Conservation (phyloP, 2,113 vertebrate species). For the Myrmecobius fasciatus region DNA sequence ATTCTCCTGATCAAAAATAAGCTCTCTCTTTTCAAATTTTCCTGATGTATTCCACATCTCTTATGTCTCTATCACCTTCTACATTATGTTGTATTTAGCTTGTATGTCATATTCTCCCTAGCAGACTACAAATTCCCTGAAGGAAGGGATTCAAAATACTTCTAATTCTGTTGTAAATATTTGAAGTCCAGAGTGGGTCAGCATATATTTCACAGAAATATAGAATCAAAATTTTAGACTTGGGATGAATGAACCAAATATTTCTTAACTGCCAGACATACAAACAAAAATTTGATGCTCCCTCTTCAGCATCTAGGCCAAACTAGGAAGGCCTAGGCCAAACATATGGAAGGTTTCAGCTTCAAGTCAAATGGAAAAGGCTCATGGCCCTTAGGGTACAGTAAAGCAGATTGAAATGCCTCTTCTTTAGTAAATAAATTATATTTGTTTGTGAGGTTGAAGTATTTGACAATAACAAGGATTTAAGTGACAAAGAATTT, state of each 20-base stretch:
- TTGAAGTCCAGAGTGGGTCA: not conserved
- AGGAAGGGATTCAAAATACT: not conserved
- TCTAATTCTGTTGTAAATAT: conserved; percentile 39
- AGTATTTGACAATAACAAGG: not conserved
- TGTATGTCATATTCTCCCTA: not conserved
- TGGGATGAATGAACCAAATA: not conserved
- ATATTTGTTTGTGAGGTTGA: not conserved
- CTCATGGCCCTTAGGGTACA: not conserved
- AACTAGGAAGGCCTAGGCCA: too few relatives aligned
- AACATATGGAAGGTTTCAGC: not conserved
- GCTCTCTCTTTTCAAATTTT: not conserved
- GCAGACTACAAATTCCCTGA: not conserved
- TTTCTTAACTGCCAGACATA: not conserved
- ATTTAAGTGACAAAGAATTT: not conserved
- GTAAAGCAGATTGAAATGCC: not conserved
- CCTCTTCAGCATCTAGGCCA: too few relatives aligned
- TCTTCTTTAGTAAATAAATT: not conserved
- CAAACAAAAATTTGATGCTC: not conserved
- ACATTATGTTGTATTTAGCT: not conserved
- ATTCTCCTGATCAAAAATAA: not conserved
- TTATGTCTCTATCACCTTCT: not conserved
- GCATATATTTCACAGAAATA: conserved; percentile 2
- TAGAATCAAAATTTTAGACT: not conserved
- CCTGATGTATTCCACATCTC: not conserved
- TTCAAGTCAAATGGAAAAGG: not conserved